Evolutionary conservation across 2,888 invertebrate genomes (phyloP), one percentile per base, ranked within the genome.

Genomic region (Ennomos quercinarius): DNA sequence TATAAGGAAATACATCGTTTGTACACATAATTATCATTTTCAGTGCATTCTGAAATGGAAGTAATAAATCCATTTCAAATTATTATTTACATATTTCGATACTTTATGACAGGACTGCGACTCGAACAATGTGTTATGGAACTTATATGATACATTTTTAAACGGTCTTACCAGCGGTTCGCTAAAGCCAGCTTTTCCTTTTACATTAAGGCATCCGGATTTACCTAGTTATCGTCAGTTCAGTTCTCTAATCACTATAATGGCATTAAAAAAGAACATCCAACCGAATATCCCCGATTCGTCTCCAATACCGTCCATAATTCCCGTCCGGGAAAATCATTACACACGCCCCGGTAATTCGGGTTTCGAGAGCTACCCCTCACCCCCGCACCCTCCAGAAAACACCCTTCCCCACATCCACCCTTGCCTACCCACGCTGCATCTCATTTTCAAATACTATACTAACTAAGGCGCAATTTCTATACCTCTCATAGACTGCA

Each of bases 281-380:
- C 67, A 76, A 61, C 66, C 63, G 70, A 70, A 70, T 71, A 73
- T 80, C 81, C 81, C 77, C 83, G 80, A 83, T 84, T 78, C 82
- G 78, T 79, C 84, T 83, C 83, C 89, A 81, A 91, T 91, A 86
- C 86, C 84, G 81, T 81, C 84, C 85, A 89, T 90, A 89, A 89
- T 90, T 90, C 87, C 37, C 85, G 81, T 72, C 85, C 86, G 87
- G 91, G 91, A 88, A 91, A 92, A 91, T 92, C 91, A 91, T 92
- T 92, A 92, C 89, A 89, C 82, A 90, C 91, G 92, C 89, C 87
- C 87, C 83, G 90, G 89, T 89, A 89, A 91, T 91, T 91, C 89
- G 89, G 90, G 87, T 90, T 90, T 87, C 85, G 89, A 89, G 87
- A 83, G 80, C 78, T 80, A 80, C 80, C 74, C 76, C 70, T 76